A percentile compares a stretch with the other conserved stretches of the same genome.
Conservation (phyloP, 1,140 invertebrate species). For the Lordiphosa collinella region DNA sequence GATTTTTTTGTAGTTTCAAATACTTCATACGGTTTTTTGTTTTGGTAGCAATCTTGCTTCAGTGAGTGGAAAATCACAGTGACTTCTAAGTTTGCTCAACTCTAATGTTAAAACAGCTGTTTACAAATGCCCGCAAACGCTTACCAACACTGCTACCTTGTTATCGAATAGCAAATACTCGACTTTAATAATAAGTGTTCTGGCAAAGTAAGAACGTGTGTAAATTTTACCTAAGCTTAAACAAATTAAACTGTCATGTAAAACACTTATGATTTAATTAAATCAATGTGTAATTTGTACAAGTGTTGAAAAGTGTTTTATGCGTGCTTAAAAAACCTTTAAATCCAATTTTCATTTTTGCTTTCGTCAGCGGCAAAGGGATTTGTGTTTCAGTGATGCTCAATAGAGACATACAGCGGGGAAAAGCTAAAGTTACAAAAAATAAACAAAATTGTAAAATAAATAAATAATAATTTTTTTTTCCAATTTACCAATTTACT, state of each 20-base stretch:
- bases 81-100: neutral
- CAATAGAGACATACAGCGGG: conserved; percentile 13
- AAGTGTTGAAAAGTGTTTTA: neutral
- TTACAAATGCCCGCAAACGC: neutral
- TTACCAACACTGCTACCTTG: conserved; percentile 17
- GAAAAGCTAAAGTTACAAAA: neutral
- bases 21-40: no score
- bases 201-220: conserved; percentile 39
- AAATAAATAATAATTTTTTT: neutral
- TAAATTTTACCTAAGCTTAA: conserved; percentile 1
- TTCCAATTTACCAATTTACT: no score
- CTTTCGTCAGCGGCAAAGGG: conserved; percentile 46
- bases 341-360: conserved; percentile 27
- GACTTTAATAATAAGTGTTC: conserved; percentile 29
- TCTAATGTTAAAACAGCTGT: conserved; percentile 23
- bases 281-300: neutral
- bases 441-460: conserved; percentile 16
- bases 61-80: no score
- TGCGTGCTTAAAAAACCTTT: neutral
- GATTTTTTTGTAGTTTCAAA: no score
- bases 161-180: conserved; percentile 6
- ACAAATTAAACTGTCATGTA: conserved; percentile 25
- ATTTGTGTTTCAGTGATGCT: conserved; percentile 35
- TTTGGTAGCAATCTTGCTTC: no score
- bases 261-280: neutral